Conservation (phyloP, 2,797 vertebrate species). For the Pelochelys cantorii region DNA sequence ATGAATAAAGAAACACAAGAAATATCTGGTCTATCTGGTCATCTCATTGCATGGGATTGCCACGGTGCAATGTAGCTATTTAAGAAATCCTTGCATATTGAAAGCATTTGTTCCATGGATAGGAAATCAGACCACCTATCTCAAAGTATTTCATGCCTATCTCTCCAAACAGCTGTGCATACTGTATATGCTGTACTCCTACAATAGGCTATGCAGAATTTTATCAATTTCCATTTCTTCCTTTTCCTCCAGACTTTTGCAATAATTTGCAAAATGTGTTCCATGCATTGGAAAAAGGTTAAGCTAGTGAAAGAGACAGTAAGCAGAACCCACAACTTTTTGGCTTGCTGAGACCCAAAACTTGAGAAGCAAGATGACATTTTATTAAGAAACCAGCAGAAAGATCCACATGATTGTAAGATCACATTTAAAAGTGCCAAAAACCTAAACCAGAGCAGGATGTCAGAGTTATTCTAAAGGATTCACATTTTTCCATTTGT, state of each 20-base stretch:
- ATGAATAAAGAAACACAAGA: neutral
- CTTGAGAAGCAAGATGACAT: slow-evolving; percentile 3
- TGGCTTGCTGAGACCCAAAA: slow-evolving; percentile 25
- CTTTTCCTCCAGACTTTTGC: neutral
- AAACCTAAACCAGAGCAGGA: slow-evolving; percentile 64
- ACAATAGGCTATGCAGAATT: neutral
- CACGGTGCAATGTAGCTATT: neutral
- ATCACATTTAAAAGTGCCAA: slow-evolving; percentile 55
- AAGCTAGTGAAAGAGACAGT: neutral
- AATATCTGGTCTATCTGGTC: slow-evolving; percentile 16
- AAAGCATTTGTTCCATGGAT: neutral
- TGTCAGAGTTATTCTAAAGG: slow-evolving; percentile 62
- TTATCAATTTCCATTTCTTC: neutral
- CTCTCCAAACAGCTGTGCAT: neutral
- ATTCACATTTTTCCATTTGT: slow-evolving; percentile 62
- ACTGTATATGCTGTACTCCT: neutral
- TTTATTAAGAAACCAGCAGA: slow-evolving; percentile 20
- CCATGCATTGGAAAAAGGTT: neutral
- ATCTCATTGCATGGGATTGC: neutral
- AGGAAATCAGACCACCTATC: neutral
- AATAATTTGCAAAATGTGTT: slow-evolving; percentile 7
- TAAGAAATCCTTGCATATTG: neutral
- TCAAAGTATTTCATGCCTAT: neutral
- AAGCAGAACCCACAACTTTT: slow-evolving; percentile 3
- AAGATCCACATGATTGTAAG: slow-evolving; percentile 23